Evolutionary conservation across 2,113 vertebrate species (phyloP).

Genomic region (Podarcis cretensis): DNA sequence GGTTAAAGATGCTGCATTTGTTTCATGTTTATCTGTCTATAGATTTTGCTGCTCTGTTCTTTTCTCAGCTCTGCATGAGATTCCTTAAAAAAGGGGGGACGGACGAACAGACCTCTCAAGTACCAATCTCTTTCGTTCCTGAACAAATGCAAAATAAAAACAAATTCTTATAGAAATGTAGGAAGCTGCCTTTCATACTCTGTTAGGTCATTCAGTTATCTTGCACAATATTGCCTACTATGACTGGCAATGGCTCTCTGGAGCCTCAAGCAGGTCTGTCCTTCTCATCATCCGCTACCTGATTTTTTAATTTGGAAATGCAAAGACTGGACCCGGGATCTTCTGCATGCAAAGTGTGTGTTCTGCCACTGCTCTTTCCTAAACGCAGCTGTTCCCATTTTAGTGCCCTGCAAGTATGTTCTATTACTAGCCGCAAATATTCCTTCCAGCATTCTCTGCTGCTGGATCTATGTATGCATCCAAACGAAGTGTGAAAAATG

Average conservation of each 20-base stretch:
- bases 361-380: background rate
- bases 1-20: background rate
- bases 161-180: background rate
- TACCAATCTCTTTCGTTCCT: background rate
- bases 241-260: too few relatives aligned
- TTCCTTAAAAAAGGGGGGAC: background rate
- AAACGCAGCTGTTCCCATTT: background rate
- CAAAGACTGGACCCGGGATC: background rate
- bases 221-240: background rate
- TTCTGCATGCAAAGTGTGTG: background rate
- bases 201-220: background rate
- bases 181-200: background rate
- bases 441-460: background rate
- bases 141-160: background rate
- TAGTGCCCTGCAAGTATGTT: background rate
- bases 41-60: conserved; percentile 10
- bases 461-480: background rate
- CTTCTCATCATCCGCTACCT: background rate
- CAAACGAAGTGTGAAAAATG: background rate
- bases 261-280: too few relatives aligned
- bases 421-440: background rate
- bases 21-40: accelerated
- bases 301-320: background rate
- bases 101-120: background rate
- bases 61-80: background rate